Conservation (phyloP, 23 tunicate genomes). For the Ascidia mentula region DNA sequence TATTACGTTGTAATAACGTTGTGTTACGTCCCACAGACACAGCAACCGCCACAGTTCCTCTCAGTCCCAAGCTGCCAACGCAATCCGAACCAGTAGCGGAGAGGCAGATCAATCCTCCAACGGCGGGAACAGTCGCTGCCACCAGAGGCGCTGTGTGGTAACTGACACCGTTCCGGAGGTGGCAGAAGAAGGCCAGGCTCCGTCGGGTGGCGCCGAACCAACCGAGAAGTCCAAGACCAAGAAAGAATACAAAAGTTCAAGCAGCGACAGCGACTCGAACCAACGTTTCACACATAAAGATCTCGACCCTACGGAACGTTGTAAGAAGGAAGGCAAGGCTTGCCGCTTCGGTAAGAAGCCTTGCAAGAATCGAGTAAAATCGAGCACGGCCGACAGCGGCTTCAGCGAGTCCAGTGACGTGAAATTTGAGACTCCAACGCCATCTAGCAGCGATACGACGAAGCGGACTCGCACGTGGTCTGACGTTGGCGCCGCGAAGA, state of each 20-base stretch:
- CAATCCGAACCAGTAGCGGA: slow-evolving; percentile 31
- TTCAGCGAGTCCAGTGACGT: slow-evolving; percentile 9
- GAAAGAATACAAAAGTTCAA: slow-evolving; percentile 9
- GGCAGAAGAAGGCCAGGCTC: slow-evolving; percentile 20
- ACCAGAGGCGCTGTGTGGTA: slow-evolving; percentile 61
- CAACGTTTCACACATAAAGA: slow-evolving; percentile 7
- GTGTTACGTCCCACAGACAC: slow-evolving; percentile 32
- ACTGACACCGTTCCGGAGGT: slow-evolving; percentile 50
- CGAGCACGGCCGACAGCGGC: slow-evolving; percentile 24
- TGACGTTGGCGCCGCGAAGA: background rate
- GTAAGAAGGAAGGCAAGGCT: background rate
- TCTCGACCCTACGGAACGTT: slow-evolving; percentile 8
- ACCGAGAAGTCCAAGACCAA: background rate
- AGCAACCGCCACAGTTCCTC: slow-evolving; percentile 45
- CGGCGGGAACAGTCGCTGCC: slow-evolving; percentile 37
- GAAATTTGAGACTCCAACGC: background rate
- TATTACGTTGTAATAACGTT: background rate
- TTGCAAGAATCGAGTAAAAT: background rate
- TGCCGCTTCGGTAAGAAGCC: background rate
- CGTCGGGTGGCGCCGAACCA: background rate
- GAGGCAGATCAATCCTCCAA: slow-evolving; percentile 34
- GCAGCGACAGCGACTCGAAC: slow-evolving; percentile 28
- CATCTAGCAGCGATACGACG: background rate
- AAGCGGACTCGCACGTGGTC: slow-evolving; percentile 67
- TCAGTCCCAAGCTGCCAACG: slow-evolving; percentile 18